Base-by-base conservation (phyloP, 2,113 vertebrate genomes). In the Polyodon spathula region DNA sequence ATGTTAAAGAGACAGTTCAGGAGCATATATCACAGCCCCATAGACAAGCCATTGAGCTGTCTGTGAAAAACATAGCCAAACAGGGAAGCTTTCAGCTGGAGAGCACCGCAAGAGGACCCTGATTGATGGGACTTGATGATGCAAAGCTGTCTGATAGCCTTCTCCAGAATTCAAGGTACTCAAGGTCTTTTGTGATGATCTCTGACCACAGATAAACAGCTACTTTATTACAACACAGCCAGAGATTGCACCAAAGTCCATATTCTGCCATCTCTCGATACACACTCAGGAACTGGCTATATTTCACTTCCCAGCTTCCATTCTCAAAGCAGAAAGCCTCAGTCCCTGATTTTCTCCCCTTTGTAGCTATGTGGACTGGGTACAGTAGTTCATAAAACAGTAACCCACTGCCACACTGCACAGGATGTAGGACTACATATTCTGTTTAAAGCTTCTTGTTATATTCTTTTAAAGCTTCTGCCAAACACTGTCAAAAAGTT, bases 31-130 rank as follows among this genome's bases (percentile, higher is more conserved):
- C 81, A 84, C 78, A 67, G 73, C 76, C 73, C 76, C 79, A 82
- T 78, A 86, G 86, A 88, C 86, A 81, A 82, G 84, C 76, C 87
- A 90, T 86, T 86, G 89, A 90, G 83, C 85, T 84, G 85, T 88
- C 84, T 85, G 79, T 81, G 79, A 79, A 80, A 81, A 81, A 76
- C 77, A 82, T 78, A 84, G 80, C 80, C 82, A 82, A 86, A 82
- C 79, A 83, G 86, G 82, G 83, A 84, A 78, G 84, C 82, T 86
- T 81, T 87, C 82, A 86, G 78, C 81, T 76, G 44, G 76, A 58
- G 67, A 71, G 78, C 76, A 72, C 81, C 53, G 54, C 71, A 68
- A 80, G 79, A 82, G 74, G 77, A 38, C 76, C n/a, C 77, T 86
- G 86, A 89, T 85, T 80, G 87, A 89, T 86, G 86, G 83, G 77